These are phyloP conservation scores for Eriosoma lanigerum DNA, from an alignment of 1,140 invertebrate species.

Conservation along the genomic window DNA sequence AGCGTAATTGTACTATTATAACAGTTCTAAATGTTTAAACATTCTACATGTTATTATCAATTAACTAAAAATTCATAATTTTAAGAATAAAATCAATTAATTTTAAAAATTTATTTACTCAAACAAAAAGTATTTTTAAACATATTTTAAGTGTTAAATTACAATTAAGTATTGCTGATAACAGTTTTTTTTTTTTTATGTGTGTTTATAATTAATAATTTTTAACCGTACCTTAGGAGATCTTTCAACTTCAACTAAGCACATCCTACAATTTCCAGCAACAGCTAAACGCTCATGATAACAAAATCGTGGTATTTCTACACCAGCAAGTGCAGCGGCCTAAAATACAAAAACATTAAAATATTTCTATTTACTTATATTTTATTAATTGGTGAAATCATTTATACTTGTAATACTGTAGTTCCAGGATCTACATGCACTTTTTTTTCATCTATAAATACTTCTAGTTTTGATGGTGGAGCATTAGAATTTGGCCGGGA, in stretches of 20 bases:
- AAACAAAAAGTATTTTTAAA: too few relatives aligned
- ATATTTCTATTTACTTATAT: neutral
- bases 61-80: too few relatives aligned
- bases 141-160: too few relatives aligned
- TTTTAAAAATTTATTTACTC: too few relatives aligned
- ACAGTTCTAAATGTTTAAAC: too few relatives aligned
- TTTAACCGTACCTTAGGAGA: constrained; percentile 68
- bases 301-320: constrained; percentile 98
- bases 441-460: constrained; percentile 96
- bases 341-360: constrained; percentile 57
- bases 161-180: too few relatives aligned
- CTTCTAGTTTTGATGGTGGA: constrained; percentile 68
- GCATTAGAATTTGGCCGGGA: constrained; percentile 35
- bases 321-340: constrained; percentile 93
- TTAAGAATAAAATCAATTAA: neutral
- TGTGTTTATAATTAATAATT: neutral
- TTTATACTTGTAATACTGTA: constrained; percentile 88
- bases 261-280: constrained; percentile 99
- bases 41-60: too few relatives aligned
- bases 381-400: neutral
- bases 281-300: constrained; percentile 98
- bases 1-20: neutral
- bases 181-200: too few relatives aligned
- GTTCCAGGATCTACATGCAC: constrained; percentile 94
- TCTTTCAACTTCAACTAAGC: constrained; percentile 98